phyloP scores from a whole-genome alignment of 1,140 invertebrate species.

The Heliconius eleuchia region DNA sequence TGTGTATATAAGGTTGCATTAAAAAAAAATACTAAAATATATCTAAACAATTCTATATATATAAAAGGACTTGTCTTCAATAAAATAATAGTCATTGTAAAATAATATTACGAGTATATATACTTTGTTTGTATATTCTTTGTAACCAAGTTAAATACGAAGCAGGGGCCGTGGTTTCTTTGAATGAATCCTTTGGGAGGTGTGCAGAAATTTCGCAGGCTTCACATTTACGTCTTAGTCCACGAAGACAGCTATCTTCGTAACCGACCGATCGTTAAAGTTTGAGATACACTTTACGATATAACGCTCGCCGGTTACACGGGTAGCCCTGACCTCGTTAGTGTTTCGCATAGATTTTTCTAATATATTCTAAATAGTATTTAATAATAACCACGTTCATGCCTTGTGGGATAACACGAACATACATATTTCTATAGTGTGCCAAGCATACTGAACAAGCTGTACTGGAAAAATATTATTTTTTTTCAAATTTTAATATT shows the following conservation, averaged over 20 bases:
- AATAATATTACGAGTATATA: no score
- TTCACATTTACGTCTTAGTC: constrained; percentile 34
- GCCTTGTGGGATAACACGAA: no score
- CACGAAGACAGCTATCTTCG: constrained; percentile 30
- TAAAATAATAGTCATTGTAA: no score
- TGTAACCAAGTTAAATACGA: constrained; percentile 20
- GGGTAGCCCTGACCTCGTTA: constrained; percentile 24
- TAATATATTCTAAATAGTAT: neutral
- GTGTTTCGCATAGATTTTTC: constrained; percentile 6
- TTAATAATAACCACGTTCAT: neutral
- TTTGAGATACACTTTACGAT: constrained; percentile 33
- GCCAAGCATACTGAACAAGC: no score
- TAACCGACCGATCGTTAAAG: constrained; percentile 31
- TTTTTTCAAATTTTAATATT: no score
- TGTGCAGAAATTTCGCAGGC: constrained; percentile 22
- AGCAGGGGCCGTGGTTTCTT: constrained; percentile 27
- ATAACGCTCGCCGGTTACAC: constrained; percentile 18
- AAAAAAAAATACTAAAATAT: no score
- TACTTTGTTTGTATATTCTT: neutral
- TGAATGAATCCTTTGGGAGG: constrained; percentile 40
- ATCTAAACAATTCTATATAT: no score
- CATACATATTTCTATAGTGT: no score
- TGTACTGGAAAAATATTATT: no score
- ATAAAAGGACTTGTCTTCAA: no score
- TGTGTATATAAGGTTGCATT: no score